Percentiles rank a stretch among this genome's conserved stretches.
Evolutionary conservation across 2,888 invertebrate species (phyloP).

Genomic region (Drosophila peninsularis): DNA sequence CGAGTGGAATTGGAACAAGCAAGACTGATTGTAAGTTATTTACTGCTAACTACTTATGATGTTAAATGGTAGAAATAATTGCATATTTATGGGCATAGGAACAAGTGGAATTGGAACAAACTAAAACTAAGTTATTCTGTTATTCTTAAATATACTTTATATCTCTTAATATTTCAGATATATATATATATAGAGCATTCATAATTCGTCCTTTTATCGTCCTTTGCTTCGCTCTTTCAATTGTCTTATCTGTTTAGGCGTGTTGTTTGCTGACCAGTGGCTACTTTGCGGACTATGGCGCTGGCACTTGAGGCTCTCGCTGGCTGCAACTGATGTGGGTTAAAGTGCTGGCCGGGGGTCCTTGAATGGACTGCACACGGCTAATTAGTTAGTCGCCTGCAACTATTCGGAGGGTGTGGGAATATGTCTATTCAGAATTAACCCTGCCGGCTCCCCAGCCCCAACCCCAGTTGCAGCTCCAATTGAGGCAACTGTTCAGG

Average conservation of each 20-base stretch:
- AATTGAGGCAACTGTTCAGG: not conserved
- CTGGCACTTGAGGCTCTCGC: slow-evolving; percentile 45
- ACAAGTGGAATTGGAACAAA: not conserved
- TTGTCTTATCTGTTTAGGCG: slow-evolving; percentile 33
- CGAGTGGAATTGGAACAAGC: no score
- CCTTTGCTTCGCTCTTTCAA: not conserved
- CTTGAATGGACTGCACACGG: slow-evolving; percentile 11
- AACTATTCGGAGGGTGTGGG: slow-evolving; percentile 38
- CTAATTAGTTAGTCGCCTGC: slow-evolving; percentile 57
- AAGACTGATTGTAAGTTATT: not conserved
- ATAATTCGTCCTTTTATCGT: slow-evolving; percentile 5
- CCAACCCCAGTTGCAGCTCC: not conserved
- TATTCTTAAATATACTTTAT: no score
- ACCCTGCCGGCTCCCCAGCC: not conserved
- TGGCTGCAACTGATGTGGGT: slow-evolving; percentile 73
- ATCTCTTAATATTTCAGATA: not conserved
- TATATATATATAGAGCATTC: slow-evolving; percentile 22
- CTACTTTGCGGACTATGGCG: slow-evolving; percentile 50
- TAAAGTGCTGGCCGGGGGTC: slow-evolving; percentile 21
- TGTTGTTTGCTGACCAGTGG: slow-evolving; percentile 64
- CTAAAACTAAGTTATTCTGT: not conserved
- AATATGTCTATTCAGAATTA: not conserved
- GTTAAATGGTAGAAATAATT: no score
- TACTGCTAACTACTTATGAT: no score
- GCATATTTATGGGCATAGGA: no score